These are phyloP conservation scores for Equus quagga DNA, from an alignment of 2,113 vertebrate genomes.

Conservation along the genomic window DNA sequence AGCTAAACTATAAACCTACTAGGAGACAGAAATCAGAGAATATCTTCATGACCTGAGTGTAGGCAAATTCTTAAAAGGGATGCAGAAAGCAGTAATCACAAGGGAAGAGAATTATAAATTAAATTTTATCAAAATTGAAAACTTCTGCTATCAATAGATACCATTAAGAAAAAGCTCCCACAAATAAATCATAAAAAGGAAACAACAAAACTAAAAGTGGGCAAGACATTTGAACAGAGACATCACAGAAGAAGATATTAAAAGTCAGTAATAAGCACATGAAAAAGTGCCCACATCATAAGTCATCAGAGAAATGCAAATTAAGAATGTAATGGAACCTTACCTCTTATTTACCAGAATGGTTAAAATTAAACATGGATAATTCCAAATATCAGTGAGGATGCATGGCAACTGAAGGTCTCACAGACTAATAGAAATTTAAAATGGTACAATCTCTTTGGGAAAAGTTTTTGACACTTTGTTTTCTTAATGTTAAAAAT, in stretches of 20 bases:
- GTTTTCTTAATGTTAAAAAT: not conserved
- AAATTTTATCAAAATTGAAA: not conserved
- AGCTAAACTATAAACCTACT: not conserved
- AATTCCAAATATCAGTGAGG: not conserved
- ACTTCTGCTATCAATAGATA: not conserved
- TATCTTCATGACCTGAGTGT: not conserved
- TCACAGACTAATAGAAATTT: not conserved
- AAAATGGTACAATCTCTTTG: not conserved
- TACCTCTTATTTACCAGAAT: not conserved
- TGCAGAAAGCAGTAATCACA: not conserved
- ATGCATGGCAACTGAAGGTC: not conserved
- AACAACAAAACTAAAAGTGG: not conserved
- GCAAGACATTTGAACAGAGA: not conserved
- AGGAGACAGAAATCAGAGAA: not conserved
- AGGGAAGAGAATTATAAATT: not conserved
- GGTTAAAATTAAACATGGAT: not conserved
- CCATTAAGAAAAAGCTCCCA: not conserved
- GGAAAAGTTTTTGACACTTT: not conserved
- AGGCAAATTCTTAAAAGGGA: not conserved
- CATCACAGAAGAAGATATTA: not conserved
- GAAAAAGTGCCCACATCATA: not conserved
- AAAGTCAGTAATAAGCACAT: not conserved
- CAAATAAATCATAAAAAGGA: not conserved
- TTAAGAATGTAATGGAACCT: not conserved
- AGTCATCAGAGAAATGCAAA: not conserved